A percentile compares a stretch with the other conserved stretches of the same genome.
These are phyloP conservation scores for Siderastrea siderea DNA, from an alignment of 92 coral and sea anemone species.

Conservation along the genomic window DNA sequence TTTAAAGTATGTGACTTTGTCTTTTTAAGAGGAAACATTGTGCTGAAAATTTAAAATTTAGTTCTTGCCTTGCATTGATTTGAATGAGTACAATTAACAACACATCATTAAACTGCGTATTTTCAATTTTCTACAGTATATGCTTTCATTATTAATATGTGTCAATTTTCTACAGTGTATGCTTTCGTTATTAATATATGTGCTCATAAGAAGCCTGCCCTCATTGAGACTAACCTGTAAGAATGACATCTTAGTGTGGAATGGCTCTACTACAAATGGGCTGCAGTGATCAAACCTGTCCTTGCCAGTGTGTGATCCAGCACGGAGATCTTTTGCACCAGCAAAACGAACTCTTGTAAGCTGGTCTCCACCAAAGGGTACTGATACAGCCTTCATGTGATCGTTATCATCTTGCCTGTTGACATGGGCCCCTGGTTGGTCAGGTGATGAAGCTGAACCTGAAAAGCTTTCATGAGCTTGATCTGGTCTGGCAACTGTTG, in stretches of 20 bases:
- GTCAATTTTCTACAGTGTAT: no score
- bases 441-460: constrained; percentile 56
- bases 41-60: no score
- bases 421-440: constrained; percentile 67
- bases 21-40: no score
- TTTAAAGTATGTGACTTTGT: no score
- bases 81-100: no score
- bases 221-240: constrained; percentile 52
- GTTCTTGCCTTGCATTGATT: no score
- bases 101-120: no score
- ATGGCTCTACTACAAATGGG: constrained; percentile 73
- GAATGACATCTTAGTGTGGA: constrained; percentile 73
- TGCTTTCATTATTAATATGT: no score
- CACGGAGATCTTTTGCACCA: constrained; percentile 67
- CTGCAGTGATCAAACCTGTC: constrained; percentile 73
- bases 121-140: no score
- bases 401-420: constrained; percentile 38
- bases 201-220: no score
- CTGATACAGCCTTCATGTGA: constrained; percentile 62
- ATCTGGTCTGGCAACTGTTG: constrained; percentile 28
- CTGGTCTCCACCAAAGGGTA: constrained; percentile 74
- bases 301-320: constrained; percentile 63
- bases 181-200: no score
- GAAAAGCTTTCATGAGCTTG: constrained; percentile 26
- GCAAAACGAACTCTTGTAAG: constrained; percentile 71